Evolutionary conservation across 2,113 vertebrate species (phyloP).

Genomic region (Cavia aperea): DNA sequence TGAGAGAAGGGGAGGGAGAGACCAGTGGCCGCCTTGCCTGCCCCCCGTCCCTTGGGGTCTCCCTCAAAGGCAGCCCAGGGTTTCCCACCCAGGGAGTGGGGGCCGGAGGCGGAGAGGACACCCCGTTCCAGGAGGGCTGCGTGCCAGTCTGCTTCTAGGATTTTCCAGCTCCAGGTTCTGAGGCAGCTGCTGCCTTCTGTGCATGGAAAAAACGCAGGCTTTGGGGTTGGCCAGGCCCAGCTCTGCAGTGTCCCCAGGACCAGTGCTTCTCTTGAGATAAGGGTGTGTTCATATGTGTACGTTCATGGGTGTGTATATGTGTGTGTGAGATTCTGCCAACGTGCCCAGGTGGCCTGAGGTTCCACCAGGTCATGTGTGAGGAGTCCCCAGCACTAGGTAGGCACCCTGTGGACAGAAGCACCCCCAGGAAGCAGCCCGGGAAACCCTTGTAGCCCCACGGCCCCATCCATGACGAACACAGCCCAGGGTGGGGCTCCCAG

Average conservation of each 20-base stretch:
- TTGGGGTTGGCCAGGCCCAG: neutral
- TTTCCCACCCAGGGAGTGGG: neutral
- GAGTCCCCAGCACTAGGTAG: neutral
- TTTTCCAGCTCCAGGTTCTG: neutral
- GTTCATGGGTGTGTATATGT: neutral
- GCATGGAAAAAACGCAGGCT: neutral
- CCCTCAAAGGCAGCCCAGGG: neutral
- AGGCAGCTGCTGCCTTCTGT: neutral
- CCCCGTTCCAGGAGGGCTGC: neutral
- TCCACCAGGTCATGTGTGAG: neutral
- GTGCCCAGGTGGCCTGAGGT: neutral
- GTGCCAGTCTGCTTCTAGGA: neutral
- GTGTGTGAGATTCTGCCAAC: accelerated
- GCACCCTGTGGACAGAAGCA: accelerated
- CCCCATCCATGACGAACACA: neutral
- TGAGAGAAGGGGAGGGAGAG: neutral
- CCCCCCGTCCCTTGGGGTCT: neutral
- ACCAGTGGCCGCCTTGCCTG: neutral
- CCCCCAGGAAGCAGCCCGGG: neutral
- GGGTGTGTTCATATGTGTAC: too few relatives aligned
- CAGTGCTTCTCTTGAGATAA: accelerated
- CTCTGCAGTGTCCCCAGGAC: neutral
- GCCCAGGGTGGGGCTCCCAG: slow-evolving; percentile 35
- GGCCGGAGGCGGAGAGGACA: neutral
- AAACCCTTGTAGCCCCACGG: accelerated